Percentiles rank a stretch among this genome's conserved stretches.
phyloP scores from a whole-genome alignment of 2,888 invertebrate genomes.

The Philereme transversata region DNA sequence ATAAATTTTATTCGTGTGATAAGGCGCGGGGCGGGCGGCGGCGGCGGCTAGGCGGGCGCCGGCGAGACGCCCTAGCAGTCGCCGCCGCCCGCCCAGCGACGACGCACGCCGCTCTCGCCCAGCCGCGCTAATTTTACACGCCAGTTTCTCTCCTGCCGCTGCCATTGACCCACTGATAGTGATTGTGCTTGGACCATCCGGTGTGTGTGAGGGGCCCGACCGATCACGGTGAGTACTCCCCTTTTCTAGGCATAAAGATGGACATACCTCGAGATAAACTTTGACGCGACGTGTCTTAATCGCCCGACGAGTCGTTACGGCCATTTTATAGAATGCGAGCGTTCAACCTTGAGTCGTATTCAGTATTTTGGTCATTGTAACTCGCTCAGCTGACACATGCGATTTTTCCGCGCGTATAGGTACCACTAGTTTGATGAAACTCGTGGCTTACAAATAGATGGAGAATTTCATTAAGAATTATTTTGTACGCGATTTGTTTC shows the following conservation, averaged over 20 bases:
- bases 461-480: constrained; percentile 54
- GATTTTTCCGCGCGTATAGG: constrained; percentile 45
- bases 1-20: constrained; percentile 81
- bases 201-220: constrained; percentile 50
- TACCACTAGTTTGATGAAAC: constrained; percentile 38
- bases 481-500: constrained; percentile 52
- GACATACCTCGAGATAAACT: constrained; percentile 43
- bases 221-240: constrained; percentile 56
- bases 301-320: constrained; percentile 65
- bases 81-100: constrained; percentile 62
- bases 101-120: constrained; percentile 57
- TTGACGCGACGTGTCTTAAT: constrained; percentile 62
- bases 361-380: constrained; percentile 75
- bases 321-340: constrained; percentile 74
- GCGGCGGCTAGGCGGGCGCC: constrained; percentile 72
- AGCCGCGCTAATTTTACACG: constrained; percentile 72
- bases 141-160: constrained; percentile 61
- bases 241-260: not conserved
- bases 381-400: constrained; percentile 56
- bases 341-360: constrained; percentile 72
- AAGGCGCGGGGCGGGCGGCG: constrained; percentile 72
- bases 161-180: constrained; percentile 71
- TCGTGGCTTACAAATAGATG: constrained; percentile 47
- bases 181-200: constrained; percentile 59
- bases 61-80: constrained; percentile 71